Percentiles rank a stretch among this genome's conserved stretches.
Conservation (phyloP, 1,140 invertebrate genomes). For the Achatina immaculata region DNA sequence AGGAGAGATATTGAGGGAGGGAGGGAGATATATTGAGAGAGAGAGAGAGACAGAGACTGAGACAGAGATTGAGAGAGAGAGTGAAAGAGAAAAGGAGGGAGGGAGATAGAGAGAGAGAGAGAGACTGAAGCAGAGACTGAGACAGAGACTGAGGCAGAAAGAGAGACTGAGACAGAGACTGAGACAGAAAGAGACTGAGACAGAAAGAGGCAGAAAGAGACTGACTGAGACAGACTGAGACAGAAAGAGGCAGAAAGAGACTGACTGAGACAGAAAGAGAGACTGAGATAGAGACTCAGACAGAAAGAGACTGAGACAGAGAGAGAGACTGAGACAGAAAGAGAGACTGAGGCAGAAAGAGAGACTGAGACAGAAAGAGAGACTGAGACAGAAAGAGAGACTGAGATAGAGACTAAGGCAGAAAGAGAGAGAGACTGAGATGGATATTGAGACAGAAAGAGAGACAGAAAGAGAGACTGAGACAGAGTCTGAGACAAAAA, state of each 20-base stretch:
- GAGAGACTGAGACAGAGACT: background rate
- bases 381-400: background rate
- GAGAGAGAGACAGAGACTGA: background rate
- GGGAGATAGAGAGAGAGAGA: background rate
- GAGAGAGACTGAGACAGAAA: background rate
- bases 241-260: background rate
- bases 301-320: background rate
- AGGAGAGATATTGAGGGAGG: background rate
- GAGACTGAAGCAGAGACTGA: background rate
- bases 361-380: background rate
- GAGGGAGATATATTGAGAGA: background rate
- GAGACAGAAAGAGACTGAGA: background rate
- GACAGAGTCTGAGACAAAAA: background rate
- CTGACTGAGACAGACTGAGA: background rate
- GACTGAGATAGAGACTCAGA: background rate
- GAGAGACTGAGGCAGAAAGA: background rate
- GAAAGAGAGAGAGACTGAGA: background rate
- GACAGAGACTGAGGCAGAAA: background rate
- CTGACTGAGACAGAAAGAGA: slow-evolving; percentile 14
- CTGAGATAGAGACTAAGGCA: background rate
- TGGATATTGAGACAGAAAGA: background rate
- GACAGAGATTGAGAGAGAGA: background rate
- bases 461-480: background rate
- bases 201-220: background rate
- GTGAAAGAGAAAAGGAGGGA: background rate